Percentiles rank a stretch among this genome's conserved stretches.
Conservation (phyloP, 1,140 invertebrate genomes). For the Phenacoccus solenopsis region DNA sequence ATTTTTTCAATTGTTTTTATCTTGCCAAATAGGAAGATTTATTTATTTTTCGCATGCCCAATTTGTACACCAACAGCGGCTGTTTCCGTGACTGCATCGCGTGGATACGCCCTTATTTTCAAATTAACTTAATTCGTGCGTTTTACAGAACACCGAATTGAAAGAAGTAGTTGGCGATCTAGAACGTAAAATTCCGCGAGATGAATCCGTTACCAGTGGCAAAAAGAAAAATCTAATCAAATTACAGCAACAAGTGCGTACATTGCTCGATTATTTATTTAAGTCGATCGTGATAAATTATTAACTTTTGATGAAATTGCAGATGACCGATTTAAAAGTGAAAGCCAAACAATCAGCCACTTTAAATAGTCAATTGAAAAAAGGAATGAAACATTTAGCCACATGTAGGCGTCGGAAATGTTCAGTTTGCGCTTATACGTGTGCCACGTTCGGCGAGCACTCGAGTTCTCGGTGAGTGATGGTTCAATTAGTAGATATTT, state of each 20-base stretch:
- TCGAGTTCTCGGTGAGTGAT: constrained; percentile 38
- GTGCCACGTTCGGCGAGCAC: constrained; percentile 43
- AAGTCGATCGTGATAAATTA: not conserved
- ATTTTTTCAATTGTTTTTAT: too few relatives aligned
- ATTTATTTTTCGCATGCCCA: too few relatives aligned
- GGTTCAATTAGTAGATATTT: too few relatives aligned
- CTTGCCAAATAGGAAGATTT: too few relatives aligned
- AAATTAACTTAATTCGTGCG: not conserved
- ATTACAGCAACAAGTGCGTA: constrained; percentile 5
- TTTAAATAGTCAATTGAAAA: constrained; percentile 38
- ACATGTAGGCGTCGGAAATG: constrained; percentile 42
- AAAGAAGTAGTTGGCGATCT: constrained; percentile 29
- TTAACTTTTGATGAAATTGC: constrained; percentile 1
- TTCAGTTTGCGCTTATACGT: constrained; percentile 46
- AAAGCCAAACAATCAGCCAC: constrained; percentile 34
- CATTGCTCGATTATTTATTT: too few relatives aligned
- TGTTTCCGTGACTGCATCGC: too few relatives aligned
- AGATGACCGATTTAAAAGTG: constrained; percentile 30
- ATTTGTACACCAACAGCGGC: too few relatives aligned
- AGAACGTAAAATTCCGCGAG: constrained; percentile 26
- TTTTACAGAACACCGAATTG: constrained; percentile 29
- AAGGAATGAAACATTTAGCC: constrained; percentile 39
- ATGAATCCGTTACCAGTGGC: not conserved
- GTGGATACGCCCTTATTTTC: too few relatives aligned
- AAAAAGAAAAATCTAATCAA: not conserved